These are phyloP conservation scores for Chrysina gloriosa DNA, from an alignment of 2,888 invertebrate species.

Conservation along the genomic window DNA sequence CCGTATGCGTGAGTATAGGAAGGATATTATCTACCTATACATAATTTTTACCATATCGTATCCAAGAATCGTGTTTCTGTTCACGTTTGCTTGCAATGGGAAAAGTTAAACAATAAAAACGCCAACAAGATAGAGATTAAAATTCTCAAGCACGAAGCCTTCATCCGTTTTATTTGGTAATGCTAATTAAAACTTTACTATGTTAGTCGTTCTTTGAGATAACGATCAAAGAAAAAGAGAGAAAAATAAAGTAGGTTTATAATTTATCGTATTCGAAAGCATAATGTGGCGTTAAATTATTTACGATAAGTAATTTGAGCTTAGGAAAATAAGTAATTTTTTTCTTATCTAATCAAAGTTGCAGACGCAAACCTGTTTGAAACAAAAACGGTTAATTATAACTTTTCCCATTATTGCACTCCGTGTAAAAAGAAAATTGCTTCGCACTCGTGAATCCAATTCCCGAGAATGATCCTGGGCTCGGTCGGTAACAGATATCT, in stretches of 20 bases:
- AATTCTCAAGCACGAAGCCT: background rate
- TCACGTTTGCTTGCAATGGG: background rate
- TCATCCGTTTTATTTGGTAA: background rate
- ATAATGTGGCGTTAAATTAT: slow-evolving; percentile 40
- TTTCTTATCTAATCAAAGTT: slow-evolving; percentile 43
- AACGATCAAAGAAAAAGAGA: background rate
- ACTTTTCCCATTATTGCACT: slow-evolving; percentile 59
- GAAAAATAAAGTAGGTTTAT: slow-evolving; percentile 17
- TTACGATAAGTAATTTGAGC: slow-evolving; percentile 41
- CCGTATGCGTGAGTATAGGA: too few relatives aligned
- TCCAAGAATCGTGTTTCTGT: too few relatives aligned
- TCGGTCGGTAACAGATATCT: slow-evolving; percentile 56
- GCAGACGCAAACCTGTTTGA: slow-evolving; percentile 40
- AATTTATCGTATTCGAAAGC: slow-evolving; percentile 7
- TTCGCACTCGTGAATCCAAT: slow-evolving; percentile 58
- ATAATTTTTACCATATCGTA: too few relatives aligned
- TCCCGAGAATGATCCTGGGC: slow-evolving; percentile 55
- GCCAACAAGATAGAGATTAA: background rate
- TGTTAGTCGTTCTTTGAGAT: slow-evolving; percentile 12
- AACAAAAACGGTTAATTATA: slow-evolving; percentile 57
- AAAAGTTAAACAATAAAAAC: background rate
- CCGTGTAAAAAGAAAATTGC: slow-evolving; percentile 59
- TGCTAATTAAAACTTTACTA: slow-evolving; percentile 34
- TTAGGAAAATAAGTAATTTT: slow-evolving; percentile 37
- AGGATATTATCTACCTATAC: too few relatives aligned